Base-by-base conservation (phyloP, 2,888 invertebrate species). In the Fabriciana adippe region DNA sequence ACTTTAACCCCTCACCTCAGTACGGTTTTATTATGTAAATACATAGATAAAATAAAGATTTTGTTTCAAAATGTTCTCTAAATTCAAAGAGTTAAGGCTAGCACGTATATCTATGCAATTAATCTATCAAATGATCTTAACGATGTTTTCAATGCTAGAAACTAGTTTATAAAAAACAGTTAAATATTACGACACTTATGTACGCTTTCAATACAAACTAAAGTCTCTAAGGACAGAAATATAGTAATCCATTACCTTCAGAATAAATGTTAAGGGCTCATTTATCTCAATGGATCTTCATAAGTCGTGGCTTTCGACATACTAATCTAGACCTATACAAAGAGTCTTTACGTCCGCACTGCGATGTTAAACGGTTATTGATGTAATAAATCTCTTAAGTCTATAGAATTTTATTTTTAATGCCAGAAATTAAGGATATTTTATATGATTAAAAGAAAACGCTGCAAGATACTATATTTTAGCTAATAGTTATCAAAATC, bases 301-400 rank as follows among this genome's bases (percentile, higher is more conserved):
- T 70, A 70, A 73, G 55, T 69, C 68, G 70, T 69, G 66, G 67
- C 56, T 41, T 73, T 69, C 70, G 66, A 73, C 72, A 72, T 72
- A 66, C 70, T 70, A 72, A 73, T 72, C 67, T 70, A 56, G 55
- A 66, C 14, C 65, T 47, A 64, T 67, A 64, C 56, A 64, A 70
- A 57, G 50, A 11, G 35, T n/a, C 48, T 56, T 55, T 60, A 41
- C 55, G 62, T 56, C 67, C 57, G 61, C 56, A 60, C 62, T 59
- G 31, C 51, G 31, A 47, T 56, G 45, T 59, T 63, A 51, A 63
- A 63, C 67, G 55, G 57, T 63, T 67, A 63, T 63, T 50, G 63
- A 26, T 47, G 26, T 67, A 62, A 57, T 63, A 59, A 56, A 67
- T 47, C 41, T 61, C 48, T 11, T 51, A 51, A 6, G 35, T 0